A percentile compares a stretch with the other conserved stretches of the same genome.
Conservation (phyloP, 2,113 vertebrate species). For the Tapirus terrestris region DNA sequence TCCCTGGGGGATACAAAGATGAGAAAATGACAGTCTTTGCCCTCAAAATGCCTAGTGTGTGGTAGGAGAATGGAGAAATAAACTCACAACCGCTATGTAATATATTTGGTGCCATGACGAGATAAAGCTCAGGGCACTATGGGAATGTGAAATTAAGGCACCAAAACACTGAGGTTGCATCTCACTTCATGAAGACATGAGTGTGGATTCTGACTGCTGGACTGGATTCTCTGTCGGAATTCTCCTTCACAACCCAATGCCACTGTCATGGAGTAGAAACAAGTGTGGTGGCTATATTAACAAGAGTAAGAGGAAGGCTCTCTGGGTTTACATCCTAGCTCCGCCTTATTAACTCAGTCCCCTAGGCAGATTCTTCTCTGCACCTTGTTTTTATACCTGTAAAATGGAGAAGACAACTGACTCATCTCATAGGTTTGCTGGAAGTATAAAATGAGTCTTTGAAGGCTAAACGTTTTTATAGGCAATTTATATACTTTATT, state of each 20-base stretch:
- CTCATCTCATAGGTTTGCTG: background rate
- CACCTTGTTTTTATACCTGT: background rate
- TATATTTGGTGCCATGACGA: background rate
- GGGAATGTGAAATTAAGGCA: background rate
- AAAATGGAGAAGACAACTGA: background rate
- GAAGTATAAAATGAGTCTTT: background rate
- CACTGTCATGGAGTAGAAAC: background rate
- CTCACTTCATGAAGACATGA: background rate
- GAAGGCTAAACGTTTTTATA: background rate
- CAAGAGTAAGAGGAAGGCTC: background rate
- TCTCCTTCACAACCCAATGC: background rate
- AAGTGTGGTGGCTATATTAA: background rate
- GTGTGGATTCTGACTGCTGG: background rate
- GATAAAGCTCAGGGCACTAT: background rate
- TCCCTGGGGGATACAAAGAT: background rate
- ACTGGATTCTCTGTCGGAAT: background rate
- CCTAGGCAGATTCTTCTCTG: background rate
- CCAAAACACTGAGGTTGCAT: background rate
- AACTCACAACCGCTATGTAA: background rate
- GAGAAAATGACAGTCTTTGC: background rate
- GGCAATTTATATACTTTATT: background rate
- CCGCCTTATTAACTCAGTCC: background rate
- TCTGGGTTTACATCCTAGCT: background rate
- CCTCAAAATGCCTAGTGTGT: background rate
- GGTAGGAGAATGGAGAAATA: background rate